A percentile compares a stretch with the other conserved stretches of the same genome.
These are phyloP conservation scores for Panulirus ornatus DNA, from an alignment of 1,140 invertebrate species.

Conservation along the genomic window DNA sequence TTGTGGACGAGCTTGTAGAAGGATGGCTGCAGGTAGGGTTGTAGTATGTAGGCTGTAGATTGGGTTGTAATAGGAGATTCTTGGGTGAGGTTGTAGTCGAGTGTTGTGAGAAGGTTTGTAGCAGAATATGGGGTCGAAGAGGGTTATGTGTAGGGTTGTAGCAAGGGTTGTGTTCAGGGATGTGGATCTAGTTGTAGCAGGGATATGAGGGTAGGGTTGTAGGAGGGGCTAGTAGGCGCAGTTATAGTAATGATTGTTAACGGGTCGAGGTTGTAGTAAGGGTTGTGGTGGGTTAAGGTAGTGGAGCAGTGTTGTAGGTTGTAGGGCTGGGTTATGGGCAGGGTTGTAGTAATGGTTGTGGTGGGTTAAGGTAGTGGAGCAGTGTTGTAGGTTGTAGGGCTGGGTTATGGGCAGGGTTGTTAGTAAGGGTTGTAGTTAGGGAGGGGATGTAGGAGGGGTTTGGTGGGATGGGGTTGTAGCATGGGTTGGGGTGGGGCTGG, in stretches of 20 bases:
- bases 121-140: neutral
- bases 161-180: neutral
- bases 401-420: neutral
- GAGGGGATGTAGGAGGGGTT: neutral
- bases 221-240: neutral
- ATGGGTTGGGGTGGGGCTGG: neutral
- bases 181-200: neutral
- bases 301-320: neutral
- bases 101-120: neutral
- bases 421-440: neutral
- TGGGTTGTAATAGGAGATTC: neutral
- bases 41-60: neutral
- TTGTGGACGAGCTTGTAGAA: neutral
- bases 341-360: neutral
- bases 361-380: neutral
- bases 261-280: neutral
- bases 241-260: neutral
- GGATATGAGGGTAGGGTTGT: neutral
- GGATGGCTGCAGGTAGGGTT: neutral
- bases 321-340: neutral
- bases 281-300: neutral
- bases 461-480: neutral
- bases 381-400: neutral
- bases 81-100: neutral
- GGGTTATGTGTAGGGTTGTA: neutral